Evolutionary conservation across 2,888 invertebrate genomes (phyloP), one percentile per base, ranked within the genome.

Genomic region (Dicranocentrus wangi): DNA sequence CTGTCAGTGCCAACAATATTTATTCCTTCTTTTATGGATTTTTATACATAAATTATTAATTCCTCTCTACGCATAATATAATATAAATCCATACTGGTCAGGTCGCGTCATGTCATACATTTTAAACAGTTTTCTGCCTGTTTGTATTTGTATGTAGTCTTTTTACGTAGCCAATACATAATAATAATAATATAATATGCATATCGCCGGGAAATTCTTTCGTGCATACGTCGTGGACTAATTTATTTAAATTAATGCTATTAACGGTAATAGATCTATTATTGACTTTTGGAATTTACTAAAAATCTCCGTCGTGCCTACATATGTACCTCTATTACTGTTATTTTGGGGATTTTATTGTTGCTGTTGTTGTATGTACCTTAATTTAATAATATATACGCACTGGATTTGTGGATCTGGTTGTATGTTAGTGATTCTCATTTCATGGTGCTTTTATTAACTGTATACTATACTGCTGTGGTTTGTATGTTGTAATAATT

Each of bases 371-470:
- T 51, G 25, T 47, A 23, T 68, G 17, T 69, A 55, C 55, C 23
- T 42, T 25, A 42, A 55, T 70, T 27, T 27, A 43, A 5, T 27
- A 23, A 70, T 39, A 13, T 43, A 47, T 8, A 61, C n/a, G 39
- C 39, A 13, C 8, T 55, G 23, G 23, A 70, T 21, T 55, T 51
- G 2, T 51, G 51, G 51, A 19, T 25, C 3, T 32, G 32, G 32
- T 10, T 32, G 32, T 51, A 32, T 28, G 23, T 63, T 53, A 47
- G 53, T 25, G 73, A 73, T 39, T 73, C 73, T 73, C 73, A 61
- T 72, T 72, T 70, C 55, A 71, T 73, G 73, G 73, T 73, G 73
- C 73, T 73, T 73, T 32, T 72, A n/a, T n/a, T 32, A 73, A 65
- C 63, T 65, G 63, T 73, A 73, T 53, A 51, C 39, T 60, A 53